A percentile compares a stretch with the other conserved stretches of the same genome.
These are phyloP conservation scores for Vulpes lagopus DNA, from an alignment of 2,113 vertebrate species.

Conservation along the genomic window DNA sequence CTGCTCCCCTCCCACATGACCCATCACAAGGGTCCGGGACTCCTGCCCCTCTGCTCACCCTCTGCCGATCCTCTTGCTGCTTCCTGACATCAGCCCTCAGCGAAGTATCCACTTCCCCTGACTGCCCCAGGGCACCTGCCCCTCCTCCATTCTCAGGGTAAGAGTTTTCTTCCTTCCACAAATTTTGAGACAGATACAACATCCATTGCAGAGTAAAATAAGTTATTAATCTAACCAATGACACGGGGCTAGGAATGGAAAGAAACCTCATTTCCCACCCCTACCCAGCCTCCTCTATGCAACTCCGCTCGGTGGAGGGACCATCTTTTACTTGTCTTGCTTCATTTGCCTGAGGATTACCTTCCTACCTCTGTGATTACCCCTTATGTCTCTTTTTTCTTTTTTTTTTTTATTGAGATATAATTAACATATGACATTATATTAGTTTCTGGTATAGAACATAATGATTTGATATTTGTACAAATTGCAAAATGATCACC, in stretches of 20 bases:
- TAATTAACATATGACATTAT: background rate
- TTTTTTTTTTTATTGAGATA: background rate
- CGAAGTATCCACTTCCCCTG: fast-evolving
- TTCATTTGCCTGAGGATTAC: fast-evolving
- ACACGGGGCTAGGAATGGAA: background rate
- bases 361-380: fast-evolving
- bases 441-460: background rate
- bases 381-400: fast-evolving
- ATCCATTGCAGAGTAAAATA: background rate
- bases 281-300: background rate
- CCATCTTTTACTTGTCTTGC: fast-evolving
- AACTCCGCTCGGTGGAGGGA: fast-evolving
- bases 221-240: background rate
- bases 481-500: background rate
- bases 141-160: too few relatives aligned
- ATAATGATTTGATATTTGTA: background rate
- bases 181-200: background rate
- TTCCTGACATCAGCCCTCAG: fast-evolving
- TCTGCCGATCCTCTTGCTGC: fast-evolving
- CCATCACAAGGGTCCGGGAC: fast-evolving
- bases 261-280: fast-evolving
- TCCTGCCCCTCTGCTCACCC: too few relatives aligned
- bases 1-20: fast-evolving
- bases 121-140: background rate
- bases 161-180: background rate